Conservation (phyloP, 2,888 invertebrate genomes). For the Drosophila fulvimacula region DNA sequence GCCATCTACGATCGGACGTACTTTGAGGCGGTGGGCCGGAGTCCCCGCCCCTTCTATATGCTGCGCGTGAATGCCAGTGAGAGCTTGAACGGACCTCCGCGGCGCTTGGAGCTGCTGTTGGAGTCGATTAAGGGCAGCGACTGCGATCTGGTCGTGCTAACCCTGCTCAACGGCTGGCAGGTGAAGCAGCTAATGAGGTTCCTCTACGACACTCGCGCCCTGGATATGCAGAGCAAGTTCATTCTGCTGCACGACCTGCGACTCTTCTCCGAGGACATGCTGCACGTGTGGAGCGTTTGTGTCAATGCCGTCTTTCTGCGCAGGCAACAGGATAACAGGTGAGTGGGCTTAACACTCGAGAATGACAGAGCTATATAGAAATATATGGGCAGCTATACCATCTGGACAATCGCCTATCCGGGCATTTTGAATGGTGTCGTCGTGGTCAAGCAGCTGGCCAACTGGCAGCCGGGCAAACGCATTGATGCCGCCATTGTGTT, state of each 20-base stretch:
- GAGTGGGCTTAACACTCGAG: neutral
- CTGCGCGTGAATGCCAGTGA: slow-evolving; percentile 88
- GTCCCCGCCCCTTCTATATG: slow-evolving; percentile 82
- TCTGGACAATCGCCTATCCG: slow-evolving; percentile 91
- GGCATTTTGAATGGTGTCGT: slow-evolving; percentile 86
- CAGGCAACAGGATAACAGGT: slow-evolving; percentile 61
- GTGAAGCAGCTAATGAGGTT: slow-evolving; percentile 88
- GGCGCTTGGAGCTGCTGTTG: slow-evolving; percentile 86
- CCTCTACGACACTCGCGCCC: slow-evolving; percentile 89
- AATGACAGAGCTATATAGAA: no score
- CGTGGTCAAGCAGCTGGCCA: slow-evolving; percentile 88
- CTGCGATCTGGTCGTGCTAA: slow-evolving; percentile 90
- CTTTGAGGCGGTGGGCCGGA: slow-evolving; percentile 59
- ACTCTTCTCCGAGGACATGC: slow-evolving; percentile 88
- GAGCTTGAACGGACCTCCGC: slow-evolving; percentile 88
- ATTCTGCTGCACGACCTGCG: slow-evolving; percentile 89
- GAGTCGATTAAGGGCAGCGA: slow-evolving; percentile 87
- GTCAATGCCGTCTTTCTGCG: slow-evolving; percentile 91
- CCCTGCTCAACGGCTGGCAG: slow-evolving; percentile 90
- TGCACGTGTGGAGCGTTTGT: slow-evolving; percentile 91
- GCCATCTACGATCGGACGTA: slow-evolving; percentile 67
- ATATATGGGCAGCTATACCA: slow-evolving; percentile 87
- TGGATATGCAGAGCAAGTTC: slow-evolving; percentile 90
- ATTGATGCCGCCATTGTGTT: slow-evolving; percentile 77
- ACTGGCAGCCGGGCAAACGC: slow-evolving; percentile 88